Base-by-base conservation (phyloP, 2,113 vertebrate species). In the Sylvilagus bachmani region DNA sequence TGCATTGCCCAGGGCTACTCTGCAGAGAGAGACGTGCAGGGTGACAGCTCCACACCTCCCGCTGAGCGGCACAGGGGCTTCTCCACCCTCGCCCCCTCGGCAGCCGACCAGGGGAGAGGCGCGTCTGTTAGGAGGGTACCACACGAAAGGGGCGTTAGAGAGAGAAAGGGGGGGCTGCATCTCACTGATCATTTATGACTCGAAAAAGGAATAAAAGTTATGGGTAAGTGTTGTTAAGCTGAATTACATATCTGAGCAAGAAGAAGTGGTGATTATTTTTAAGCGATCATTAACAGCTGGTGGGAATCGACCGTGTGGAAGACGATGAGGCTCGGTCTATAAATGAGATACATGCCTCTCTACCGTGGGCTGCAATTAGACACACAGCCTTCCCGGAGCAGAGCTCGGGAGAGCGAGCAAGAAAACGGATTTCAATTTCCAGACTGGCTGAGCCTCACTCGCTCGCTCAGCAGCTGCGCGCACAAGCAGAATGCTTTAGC, bases 371-470 rank as follows among this genome's bases (percentile, higher is more conserved):
- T 86, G 86, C 96, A 96, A 97, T 97, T 96, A 97, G 97, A 96
- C 88, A 86, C 17, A 81, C n/a, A 82, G 70, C 82, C 96, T 97
- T 95, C 95, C 85, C 31, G 67, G 77, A 82, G 96, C 67, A 75
- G 88, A 84, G 86, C 44, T 33, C 36, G 91, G 77, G 67, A 69
- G 94, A 95, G 44, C 14, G n/a, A 95, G 95, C 53, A 96, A 89
- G 85, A 94, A 85, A 97, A 97, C 27, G 96, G 97, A 98, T 97
- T 97, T 97, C 97, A 96, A 91, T 97, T 96, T 96, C 73, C 93
- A 86, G 94, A 66, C 87, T 17, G 90, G 64, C 92, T 90, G 88
- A 21, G 21, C 61, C 31, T 81, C 83, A 21, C 91, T n/a, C 58
- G 73, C 79, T 33, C 31, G 49, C 91, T 90, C 67, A 10, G 74